These are phyloP conservation scores for Tyrannus savana DNA, from an alignment of 2,113 vertebrate genomes.

Conservation along the genomic window DNA sequence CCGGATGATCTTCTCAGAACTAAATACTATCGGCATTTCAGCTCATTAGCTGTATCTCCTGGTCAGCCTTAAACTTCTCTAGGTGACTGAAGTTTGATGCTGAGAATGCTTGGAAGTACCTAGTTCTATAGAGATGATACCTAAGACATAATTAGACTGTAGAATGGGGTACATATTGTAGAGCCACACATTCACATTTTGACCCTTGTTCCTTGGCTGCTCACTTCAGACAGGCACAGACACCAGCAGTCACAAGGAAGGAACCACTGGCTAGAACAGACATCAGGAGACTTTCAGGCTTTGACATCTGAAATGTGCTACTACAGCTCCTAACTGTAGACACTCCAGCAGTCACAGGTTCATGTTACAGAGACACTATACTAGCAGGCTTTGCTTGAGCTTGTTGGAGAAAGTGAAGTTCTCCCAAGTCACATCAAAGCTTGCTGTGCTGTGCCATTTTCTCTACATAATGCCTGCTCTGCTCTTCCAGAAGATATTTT, in stretches of 20 bases:
- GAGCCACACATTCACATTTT: background rate
- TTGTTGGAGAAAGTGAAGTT: background rate
- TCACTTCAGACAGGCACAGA: background rate
- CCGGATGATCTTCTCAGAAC: background rate
- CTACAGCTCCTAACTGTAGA: background rate
- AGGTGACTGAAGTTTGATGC: background rate
- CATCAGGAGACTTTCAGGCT: background rate
- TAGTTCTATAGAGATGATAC: background rate
- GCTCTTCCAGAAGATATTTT: background rate
- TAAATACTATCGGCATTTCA: background rate
- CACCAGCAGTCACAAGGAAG: background rate
- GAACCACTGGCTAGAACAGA: background rate
- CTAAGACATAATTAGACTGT: background rate
- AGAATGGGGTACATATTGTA: background rate
- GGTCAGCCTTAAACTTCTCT: background rate
- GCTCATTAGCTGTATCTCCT: background rate
- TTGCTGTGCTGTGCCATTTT: background rate
- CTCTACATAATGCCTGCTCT: background rate
- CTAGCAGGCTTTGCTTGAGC: background rate
- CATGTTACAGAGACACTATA: rapidly evolving
- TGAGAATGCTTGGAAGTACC: background rate
- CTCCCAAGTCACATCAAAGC: background rate
- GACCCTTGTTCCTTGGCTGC: background rate
- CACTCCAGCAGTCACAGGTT: background rate
- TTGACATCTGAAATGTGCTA: background rate